These are phyloP conservation scores for Pseudomugil gertrudae DNA, from an alignment of 2,797 vertebrate species.

Conservation along the genomic window DNA sequence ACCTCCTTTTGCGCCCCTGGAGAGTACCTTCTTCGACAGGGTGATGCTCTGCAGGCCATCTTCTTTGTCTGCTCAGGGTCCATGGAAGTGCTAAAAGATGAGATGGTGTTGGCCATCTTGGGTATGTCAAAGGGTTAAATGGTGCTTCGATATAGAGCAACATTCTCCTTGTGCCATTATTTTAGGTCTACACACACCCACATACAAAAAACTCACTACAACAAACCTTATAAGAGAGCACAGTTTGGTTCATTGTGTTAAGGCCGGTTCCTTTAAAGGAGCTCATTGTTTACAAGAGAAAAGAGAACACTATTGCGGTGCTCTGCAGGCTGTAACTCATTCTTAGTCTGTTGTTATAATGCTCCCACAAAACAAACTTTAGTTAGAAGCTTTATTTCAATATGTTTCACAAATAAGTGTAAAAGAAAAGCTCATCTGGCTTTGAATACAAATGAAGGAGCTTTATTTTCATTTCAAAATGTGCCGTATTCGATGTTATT, in stretches of 20 bases:
- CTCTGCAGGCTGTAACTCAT: conserved; percentile 8
- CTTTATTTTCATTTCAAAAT: neutral
- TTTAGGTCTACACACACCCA: conserved; percentile 24
- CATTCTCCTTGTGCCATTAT: conserved; percentile 19
- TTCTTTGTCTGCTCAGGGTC: conserved; percentile 98
- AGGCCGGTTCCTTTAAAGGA: conserved; percentile 39
- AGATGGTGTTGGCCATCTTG: conserved; percentile 94
- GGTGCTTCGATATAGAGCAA: neutral
- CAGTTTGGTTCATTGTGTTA: conserved; percentile 33
- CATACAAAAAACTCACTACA: conserved; percentile 11
- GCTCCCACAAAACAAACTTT: conserved; percentile 10
- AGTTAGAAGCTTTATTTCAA: conserved; percentile 5
- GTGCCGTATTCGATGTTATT: neutral
- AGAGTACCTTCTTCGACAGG: conserved; percentile 95
- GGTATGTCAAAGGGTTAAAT: conserved; percentile 81
- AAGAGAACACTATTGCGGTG: conserved; percentile 1
- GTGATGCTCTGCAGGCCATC: conserved; percentile 95
- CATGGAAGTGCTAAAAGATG: conserved; percentile 97
- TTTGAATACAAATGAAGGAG: neutral
- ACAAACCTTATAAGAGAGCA: conserved; percentile 37
- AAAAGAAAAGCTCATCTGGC: conserved; percentile 7
- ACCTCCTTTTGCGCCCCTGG: conserved; percentile 98
- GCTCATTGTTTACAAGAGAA: conserved; percentile 38
- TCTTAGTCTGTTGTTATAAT: conserved; percentile 29
- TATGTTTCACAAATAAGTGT: neutral